Conservation (phyloP, 1,140 invertebrate genomes). For the Drosophila navojoa region DNA sequence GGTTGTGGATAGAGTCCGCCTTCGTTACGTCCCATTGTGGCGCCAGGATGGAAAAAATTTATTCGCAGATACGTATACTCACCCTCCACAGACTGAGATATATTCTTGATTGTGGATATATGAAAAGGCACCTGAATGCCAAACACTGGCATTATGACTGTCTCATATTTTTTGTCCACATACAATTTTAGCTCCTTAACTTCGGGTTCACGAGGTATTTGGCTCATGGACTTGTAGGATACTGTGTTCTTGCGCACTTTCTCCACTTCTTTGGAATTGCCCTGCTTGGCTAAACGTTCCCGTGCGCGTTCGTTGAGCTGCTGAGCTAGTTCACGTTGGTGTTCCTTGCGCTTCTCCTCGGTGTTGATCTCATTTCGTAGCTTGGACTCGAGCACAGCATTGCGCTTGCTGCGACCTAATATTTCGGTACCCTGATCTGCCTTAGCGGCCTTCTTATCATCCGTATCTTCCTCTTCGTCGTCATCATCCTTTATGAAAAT, state of each 20-base stretch:
- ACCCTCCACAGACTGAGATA: constrained; percentile 98
- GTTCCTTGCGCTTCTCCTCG: constrained; percentile 98
- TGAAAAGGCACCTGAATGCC: constrained; percentile 98
- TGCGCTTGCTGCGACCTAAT: constrained; percentile 92
- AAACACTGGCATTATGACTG: constrained; percentile 98
- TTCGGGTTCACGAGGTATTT: constrained; percentile 97
- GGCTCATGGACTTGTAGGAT: constrained; percentile 96
- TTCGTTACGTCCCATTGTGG: constrained; percentile 96
- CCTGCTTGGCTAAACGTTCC: constrained; percentile 94
- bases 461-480: constrained; percentile 92
- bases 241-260: constrained; percentile 97
- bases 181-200: constrained; percentile 97
- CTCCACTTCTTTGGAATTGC: constrained; percentile 93
- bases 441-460: constrained; percentile 85
- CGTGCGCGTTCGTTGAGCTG: constrained; percentile 96
- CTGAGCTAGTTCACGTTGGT: constrained; percentile 97
- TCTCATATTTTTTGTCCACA: constrained; percentile 99
- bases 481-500: constrained; percentile 98
- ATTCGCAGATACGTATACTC: constrained; percentile 99
- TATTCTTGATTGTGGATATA: constrained; percentile 99
- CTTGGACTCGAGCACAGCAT: constrained; percentile 97
- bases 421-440: constrained; percentile 87
- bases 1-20: constrained; percentile 95
- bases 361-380: constrained; percentile 97
- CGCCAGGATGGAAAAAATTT: constrained; percentile 99